Evolutionary conservation across 92 coral and sea anemone species (phyloP), one percentile per base, ranked within the genome.

Genomic region (Parazoanthus darwini): DNA sequence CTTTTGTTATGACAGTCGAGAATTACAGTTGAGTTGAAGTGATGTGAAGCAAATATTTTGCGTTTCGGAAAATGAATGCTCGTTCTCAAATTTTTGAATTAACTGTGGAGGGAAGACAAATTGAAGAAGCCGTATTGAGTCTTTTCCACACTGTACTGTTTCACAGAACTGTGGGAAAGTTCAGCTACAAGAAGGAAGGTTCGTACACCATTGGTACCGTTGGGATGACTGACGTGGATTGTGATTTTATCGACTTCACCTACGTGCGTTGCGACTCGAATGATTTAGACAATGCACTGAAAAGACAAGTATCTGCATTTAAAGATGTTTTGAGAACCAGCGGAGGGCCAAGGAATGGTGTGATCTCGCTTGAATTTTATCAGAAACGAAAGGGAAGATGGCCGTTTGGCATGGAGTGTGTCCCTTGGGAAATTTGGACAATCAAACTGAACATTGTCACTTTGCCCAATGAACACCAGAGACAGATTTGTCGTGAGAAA

Each of bases 361-460:
- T 91, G 46, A 93, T 97, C 48, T 92, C 94, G 36, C 94, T 97
- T 15, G 98, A 96, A 86, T 97, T 95, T 88, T 97, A 95, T 81
- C 99, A 97, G 85, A 97, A 94, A 88, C 89, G 93, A 71, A 97
- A 95, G 82, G 98, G 93, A 85, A 93, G 96, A 42, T 97, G 98
- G 98, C 97, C 96, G 63, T 96, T 96, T 85, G 98, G 98, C 10
- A 92, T 92, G 88, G 98, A 96, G 85, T 89, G 94, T 67, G 92
- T 95, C 13, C 98, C 98, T 2, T 96, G 98, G 98, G 98, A 96
- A 90, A 96, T 96, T 44, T 96, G 98, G 98, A 94, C 98, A 23
- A 84, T 96, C 37, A 93, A 95, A 86, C 85, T 96, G 50, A 95
- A 93, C 80, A 92, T 95, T 67, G 93, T 91, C 70, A 90, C 93